These are phyloP conservation scores for Oplegnathus fasciatus DNA, from an alignment of 2,113 vertebrate genomes.

Conservation along the genomic window DNA sequence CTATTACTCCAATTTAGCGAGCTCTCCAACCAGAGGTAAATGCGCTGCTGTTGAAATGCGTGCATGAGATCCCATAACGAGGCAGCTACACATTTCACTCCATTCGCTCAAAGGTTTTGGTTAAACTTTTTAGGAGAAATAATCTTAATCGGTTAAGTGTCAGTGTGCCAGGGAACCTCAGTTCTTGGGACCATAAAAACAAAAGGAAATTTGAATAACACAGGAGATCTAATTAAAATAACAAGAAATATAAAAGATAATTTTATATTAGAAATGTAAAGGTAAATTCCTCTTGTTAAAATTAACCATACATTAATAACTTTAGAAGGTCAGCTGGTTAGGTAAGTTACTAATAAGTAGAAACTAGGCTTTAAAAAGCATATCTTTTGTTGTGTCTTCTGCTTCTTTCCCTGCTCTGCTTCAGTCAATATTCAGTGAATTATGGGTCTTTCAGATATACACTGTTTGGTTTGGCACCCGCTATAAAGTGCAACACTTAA, in stretches of 20 bases:
- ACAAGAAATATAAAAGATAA: not conserved
- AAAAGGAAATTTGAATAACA: not conserved
- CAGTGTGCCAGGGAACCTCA: not conserved
- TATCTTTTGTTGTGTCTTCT: not conserved
- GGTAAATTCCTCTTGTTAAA: not conserved
- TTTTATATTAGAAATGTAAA: not conserved
- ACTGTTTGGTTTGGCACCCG: not conserved
- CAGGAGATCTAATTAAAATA: not conserved
- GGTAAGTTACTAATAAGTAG: not conserved
- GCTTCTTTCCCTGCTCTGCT: not conserved
- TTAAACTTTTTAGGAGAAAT: not conserved
- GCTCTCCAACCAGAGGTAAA: constrained; percentile 41
- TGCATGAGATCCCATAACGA: constrained; percentile 30
- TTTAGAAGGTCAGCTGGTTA: not conserved
- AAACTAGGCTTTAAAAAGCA: not conserved
- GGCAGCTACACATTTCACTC: constrained; percentile 15
- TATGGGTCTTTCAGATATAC: not conserved
- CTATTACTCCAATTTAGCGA: constrained; percentile 75
- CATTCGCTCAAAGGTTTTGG: not conserved
- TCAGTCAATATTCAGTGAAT: not conserved
- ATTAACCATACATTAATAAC: not conserved
- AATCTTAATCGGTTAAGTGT: not conserved
- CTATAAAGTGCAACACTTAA: not conserved
- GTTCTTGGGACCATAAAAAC: not conserved
- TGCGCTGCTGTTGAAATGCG: constrained; percentile 49